Evolutionary conservation across 2,797 vertebrate species (phyloP).

Genomic region (Leucoraja ocellata): DNA sequence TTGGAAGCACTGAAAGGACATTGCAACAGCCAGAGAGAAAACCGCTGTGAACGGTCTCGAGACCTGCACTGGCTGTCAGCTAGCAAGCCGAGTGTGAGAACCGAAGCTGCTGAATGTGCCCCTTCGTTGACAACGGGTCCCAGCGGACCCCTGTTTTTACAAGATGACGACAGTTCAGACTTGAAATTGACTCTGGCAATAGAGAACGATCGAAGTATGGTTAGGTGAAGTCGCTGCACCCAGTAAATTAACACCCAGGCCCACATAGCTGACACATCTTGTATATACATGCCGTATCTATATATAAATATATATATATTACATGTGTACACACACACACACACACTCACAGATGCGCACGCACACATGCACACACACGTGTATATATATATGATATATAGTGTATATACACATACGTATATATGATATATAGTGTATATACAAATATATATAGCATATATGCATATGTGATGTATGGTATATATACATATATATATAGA

Average conservation of each 20-base stretch:
- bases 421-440: constrained; percentile 18
- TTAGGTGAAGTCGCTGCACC: not conserved
- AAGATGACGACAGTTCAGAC: constrained; percentile 15
- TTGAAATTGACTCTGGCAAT: constrained; percentile 26
- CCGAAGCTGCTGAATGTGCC: not conserved
- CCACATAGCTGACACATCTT: not conserved
- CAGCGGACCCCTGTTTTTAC: not conserved
- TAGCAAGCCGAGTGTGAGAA: not conserved
- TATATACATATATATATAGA: not conserved
- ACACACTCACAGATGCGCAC: too few relatives aligned
- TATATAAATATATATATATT: constrained; percentile 32
- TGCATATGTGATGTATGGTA: too few relatives aligned
- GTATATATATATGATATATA: constrained; percentile 18
- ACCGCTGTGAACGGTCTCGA: not conserved
- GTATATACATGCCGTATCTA: constrained; percentile 32
- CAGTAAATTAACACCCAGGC: constrained; percentile 2
- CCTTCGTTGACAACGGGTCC: not conserved
- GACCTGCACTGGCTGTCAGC: not conserved
- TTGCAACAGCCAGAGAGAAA: not conserved
- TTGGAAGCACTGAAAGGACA: constrained; percentile 46
- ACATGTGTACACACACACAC: not conserved
- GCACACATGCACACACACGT: not conserved
- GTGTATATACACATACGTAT: constrained; percentile 24
- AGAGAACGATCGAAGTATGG: constrained; percentile 6
- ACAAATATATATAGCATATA: constrained; percentile 12